Evolutionary conservation across 2,888 invertebrate genomes (phyloP).

Genomic region (Xylocampa areola): DNA sequence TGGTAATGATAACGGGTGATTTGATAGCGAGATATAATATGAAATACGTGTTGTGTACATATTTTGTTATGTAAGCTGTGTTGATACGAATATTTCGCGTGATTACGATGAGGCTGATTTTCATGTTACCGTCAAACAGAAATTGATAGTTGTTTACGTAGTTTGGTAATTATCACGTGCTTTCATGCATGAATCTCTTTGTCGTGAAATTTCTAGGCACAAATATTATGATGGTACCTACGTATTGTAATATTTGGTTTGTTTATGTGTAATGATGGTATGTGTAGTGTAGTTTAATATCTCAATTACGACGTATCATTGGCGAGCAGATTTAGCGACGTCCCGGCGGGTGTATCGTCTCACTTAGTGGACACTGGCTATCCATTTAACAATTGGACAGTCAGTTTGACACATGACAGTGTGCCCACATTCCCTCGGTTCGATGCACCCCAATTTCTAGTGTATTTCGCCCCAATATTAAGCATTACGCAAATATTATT

Average conservation of each 20-base stretch:
- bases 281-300: slow-evolving; percentile 49
- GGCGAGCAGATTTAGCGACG: slow-evolving; percentile 66
- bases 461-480: slow-evolving; percentile 35
- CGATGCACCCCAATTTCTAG: slow-evolving; percentile 52
- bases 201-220: slow-evolving; percentile 40
- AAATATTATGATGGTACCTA: too few species aligned
- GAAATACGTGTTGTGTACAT: slow-evolving; percentile 42
- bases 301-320: slow-evolving; percentile 66
- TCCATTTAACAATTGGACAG: slow-evolving; percentile 76
- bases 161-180: slow-evolving; percentile 42
- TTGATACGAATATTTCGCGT: slow-evolving; percentile 32
- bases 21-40: slow-evolving; percentile 47
- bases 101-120: slow-evolving; percentile 35
- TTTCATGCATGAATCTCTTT: slow-evolving; percentile 48
- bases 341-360: slow-evolving; percentile 70
- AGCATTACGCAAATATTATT: slow-evolving; percentile 30
- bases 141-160: slow-evolving; percentile 35
- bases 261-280: too few species aligned
- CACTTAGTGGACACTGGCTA: slow-evolving; percentile 69
- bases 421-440: slow-evolving; percentile 57
- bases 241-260: slow-evolving; percentile 10
- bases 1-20: slow-evolving; percentile 41
- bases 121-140: slow-evolving; percentile 24
- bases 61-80: slow-evolving; percentile 40
- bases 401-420: slow-evolving; percentile 76